Conservation (phyloP, 2,888 invertebrate species). For the Tetheella fluctuosa region DNA sequence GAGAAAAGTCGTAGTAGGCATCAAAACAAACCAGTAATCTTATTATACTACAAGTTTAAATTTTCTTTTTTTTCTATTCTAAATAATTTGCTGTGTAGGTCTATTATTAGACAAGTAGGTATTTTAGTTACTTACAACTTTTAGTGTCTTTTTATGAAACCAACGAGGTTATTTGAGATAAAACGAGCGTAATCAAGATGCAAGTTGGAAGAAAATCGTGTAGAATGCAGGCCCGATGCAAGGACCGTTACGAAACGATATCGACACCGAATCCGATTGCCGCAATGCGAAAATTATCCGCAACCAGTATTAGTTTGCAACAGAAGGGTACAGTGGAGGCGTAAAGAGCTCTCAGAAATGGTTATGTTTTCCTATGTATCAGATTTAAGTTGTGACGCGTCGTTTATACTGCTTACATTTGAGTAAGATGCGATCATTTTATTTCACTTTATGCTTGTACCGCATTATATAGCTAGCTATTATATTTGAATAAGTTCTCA, state of each 20-base stretch:
- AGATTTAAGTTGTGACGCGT: conserved; percentile 75
- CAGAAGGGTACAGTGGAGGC: conserved; percentile 64
- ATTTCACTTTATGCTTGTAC: conserved; percentile 64
- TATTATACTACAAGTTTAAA: too few species aligned
- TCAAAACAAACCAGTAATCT: too few species aligned
- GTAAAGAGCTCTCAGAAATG: conserved; percentile 73
- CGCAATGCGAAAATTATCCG: conserved; percentile 80
- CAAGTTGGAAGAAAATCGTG: conserved; percentile 60
- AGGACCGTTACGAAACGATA: conserved; percentile 75
- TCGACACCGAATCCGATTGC: conserved; percentile 75
- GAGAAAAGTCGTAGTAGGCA: background rate
- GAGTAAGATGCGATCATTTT: conserved; percentile 68
- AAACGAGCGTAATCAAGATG: conserved; percentile 59
- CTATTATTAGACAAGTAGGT: too few species aligned
- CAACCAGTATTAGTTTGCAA: conserved; percentile 29
- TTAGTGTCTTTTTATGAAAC: background rate
- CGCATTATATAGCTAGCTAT: conserved; percentile 38
- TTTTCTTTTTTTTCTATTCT: too few species aligned
- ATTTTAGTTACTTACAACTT: too few species aligned
- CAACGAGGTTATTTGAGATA: conserved; percentile 52
- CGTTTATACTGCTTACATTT: conserved; percentile 69
- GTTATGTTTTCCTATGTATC: conserved; percentile 79
- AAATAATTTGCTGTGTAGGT: too few species aligned
- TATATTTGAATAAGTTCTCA: conserved; percentile 4
- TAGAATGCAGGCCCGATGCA: conserved; percentile 71